phyloP scores from a whole-genome alignment of 2,888 invertebrate species.

The Ormyrus rosae region DNA sequence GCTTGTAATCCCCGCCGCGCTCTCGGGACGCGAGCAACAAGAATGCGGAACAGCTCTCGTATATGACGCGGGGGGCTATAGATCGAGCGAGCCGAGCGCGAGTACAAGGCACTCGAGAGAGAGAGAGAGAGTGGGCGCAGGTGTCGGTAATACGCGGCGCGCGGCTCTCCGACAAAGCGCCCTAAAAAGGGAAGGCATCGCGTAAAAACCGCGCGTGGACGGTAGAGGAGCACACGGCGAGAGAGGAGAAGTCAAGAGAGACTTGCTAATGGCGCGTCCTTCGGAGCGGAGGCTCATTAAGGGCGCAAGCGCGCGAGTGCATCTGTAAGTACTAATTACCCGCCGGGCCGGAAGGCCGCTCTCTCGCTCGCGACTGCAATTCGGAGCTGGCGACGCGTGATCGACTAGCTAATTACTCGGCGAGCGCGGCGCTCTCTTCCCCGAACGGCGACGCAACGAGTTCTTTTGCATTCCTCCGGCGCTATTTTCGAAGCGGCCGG shows the following conservation, averaged over 20 bases:
- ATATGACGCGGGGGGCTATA: background rate
- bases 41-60: conserved; percentile 57
- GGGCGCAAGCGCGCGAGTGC: conserved; percentile 67
- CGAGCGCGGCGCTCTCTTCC: conserved; percentile 27
- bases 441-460: conserved; percentile 23
- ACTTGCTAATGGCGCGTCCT: conserved; percentile 53
- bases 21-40: conserved; percentile 59
- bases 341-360: conserved; percentile 40
- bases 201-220: background rate
- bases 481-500: no score
- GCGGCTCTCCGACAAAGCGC: conserved; percentile 69
- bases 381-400: conserved; percentile 67
- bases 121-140: conserved; percentile 59
- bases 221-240: conserved; percentile 70
- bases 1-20: conserved; percentile 10
- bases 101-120: background rate
- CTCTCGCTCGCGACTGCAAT: conserved; percentile 58
- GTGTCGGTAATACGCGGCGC: conserved; percentile 69
- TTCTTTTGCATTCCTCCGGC: no score
- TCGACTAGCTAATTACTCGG: conserved; percentile 71
- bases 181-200: no score
- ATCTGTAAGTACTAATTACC: conserved; percentile 74
- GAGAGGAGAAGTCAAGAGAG: conserved; percentile 68
- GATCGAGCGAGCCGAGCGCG: background rate
- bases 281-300: conserved; percentile 65